Evolutionary conservation across 2,888 invertebrate species (phyloP), one percentile per base, ranked within the genome.

Genomic region (Mesorhabditis sp.): DNA sequence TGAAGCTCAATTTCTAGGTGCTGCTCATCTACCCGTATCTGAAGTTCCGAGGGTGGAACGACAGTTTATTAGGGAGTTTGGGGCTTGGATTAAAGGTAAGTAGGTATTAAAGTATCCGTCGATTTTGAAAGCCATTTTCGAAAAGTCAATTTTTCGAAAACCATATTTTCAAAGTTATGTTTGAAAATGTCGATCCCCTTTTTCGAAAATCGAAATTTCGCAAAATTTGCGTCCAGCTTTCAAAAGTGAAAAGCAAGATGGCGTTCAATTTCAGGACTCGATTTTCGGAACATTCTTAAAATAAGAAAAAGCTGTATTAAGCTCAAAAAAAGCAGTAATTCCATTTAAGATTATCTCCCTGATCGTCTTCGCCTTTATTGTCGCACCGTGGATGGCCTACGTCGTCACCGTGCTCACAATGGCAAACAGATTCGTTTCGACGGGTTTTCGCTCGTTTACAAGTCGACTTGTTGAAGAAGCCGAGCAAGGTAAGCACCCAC

Each of bases 401-500:
- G 15, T 70, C 5, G 62, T 83, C 70, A 75, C 82, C 70, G 77
- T 85, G 0, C 71, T 85, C 4, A 81, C 84, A 4, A 81, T 84
- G 73, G 80, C 86, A 64, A 83, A 83, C 72, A 83, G 87, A 4
- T 86, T 87, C 74, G 82, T 86, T 10, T 80, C 86, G 4, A 85
- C 86, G 28, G 86, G 86, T 13, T 74, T 86, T 61, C 80, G 87
- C 6, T 82, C 87, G 4, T 78, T 85, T 66, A 76, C 83, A 58
- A 86, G 86, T 4, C 79, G 80, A 13, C 75, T 86, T 63, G 85
- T 87, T 28, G 72, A 77, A 13, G 70, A 75, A 15, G 75, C 81
- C 67, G 87, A 87, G 75, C 87, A 87, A 81, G 87, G 87, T 86
- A 72, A 43, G 66, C 44, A n/a, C 4, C 13, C 43, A 7, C 43